Conservation (phyloP, 2,113 vertebrate genomes). For the Meriones unguiculatus region DNA sequence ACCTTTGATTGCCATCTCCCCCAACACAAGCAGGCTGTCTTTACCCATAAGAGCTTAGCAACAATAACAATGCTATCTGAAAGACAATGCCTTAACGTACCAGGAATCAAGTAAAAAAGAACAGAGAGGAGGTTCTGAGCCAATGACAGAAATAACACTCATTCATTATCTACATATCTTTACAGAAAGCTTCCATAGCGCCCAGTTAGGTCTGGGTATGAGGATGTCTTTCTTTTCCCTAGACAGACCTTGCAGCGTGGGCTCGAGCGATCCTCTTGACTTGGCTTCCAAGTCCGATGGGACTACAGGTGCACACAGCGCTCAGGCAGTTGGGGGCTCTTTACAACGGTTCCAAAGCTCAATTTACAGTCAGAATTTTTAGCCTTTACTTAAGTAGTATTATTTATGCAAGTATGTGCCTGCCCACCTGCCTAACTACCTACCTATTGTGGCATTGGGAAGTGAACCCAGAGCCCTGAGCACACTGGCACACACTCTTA, state of each 20-base stretch:
- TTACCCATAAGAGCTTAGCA: background rate
- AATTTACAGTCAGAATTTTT: background rate
- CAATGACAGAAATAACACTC: background rate
- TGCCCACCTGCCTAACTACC: background rate
- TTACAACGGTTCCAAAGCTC: background rate
- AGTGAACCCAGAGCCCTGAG: background rate
- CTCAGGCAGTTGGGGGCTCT: background rate
- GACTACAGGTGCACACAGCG: background rate
- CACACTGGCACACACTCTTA: background rate
- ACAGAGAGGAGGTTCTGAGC: background rate
- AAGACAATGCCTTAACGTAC: constrained; percentile 43
- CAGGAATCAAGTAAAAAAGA: background rate
- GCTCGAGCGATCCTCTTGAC: background rate
- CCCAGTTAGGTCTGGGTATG: background rate
- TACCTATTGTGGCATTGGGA: background rate
- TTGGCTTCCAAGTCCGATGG: background rate
- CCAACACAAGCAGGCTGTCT: background rate
- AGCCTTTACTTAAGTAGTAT: background rate
- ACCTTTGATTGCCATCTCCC: background rate
- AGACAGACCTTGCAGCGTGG: background rate
- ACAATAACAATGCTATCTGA: background rate
- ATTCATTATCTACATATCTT: background rate
- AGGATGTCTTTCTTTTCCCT: background rate
- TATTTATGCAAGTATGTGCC: background rate
- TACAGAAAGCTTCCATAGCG: background rate